These are phyloP conservation scores for Rhynchonycteris naso DNA, from an alignment of 2,797 vertebrate genomes.

Conservation along the genomic window DNA sequence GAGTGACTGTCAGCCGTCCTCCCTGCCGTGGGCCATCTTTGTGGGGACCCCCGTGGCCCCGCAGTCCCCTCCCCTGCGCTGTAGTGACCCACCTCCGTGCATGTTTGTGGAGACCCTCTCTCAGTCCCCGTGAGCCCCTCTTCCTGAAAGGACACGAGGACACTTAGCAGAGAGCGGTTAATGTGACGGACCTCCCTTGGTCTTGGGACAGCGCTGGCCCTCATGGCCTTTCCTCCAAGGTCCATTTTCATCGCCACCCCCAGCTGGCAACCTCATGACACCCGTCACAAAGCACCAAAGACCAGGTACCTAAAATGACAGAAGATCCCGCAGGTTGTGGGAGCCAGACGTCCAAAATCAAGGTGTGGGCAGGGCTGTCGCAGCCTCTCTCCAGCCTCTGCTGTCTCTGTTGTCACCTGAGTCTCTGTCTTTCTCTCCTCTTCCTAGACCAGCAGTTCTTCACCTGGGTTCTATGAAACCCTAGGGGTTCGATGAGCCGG, in stretches of 20 bases:
- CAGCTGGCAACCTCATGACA: not conserved
- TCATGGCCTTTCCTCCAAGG: fast-evolving
- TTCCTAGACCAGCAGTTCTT: too few species aligned
- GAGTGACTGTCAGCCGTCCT: fast-evolving
- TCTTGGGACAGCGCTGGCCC: not conserved
- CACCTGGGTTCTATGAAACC: too few species aligned
- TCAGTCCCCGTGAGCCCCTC: fast-evolving
- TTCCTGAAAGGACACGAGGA: not conserved
- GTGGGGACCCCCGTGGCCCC: not conserved
- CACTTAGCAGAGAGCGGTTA: fast-evolving
- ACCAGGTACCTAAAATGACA: fast-evolving
- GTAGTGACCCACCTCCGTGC: fast-evolving
- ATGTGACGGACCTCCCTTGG: fast-evolving
- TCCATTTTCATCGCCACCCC: fast-evolving
- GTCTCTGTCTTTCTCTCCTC: too few species aligned
- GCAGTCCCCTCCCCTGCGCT: fast-evolving
- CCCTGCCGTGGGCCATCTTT: fast-evolving
- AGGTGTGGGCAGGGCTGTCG: fast-evolving
- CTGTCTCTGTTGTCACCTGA: not conserved
- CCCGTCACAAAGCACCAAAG: not conserved
- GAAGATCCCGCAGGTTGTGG: not conserved
- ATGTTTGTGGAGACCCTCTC: too few species aligned
- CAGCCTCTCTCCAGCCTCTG: not conserved
- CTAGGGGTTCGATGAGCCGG: too few species aligned
- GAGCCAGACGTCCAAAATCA: too few species aligned